Evolutionary conservation across 2,113 vertebrate species (phyloP).

Genomic region (Hylia prasina): DNA sequence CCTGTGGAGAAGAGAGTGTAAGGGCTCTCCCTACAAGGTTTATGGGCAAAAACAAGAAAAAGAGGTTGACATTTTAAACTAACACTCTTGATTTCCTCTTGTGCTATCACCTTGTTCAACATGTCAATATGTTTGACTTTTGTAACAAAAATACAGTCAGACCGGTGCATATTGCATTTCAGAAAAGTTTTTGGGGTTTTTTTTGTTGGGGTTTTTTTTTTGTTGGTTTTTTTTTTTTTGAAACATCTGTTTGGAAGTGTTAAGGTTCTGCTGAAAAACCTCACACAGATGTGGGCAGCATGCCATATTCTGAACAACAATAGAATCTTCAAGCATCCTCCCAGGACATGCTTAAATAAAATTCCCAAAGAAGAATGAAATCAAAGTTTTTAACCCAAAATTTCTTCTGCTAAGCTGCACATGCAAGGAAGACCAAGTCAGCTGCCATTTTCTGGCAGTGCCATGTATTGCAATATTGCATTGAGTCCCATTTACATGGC

Average conservation of each 20-base stretch:
- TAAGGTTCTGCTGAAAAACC: conserved; percentile 71
- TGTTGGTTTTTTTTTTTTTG: background rate
- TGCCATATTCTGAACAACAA: conserved; percentile 67
- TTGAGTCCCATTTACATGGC: background rate
- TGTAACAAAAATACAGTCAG: conserved; percentile 44
- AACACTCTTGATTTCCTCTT: background rate
- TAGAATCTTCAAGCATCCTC: conserved; percentile 54
- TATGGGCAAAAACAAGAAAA: background rate
- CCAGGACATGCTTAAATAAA: conserved; percentile 28
- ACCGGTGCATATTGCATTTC: conserved; percentile 38
- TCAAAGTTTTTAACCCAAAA: background rate
- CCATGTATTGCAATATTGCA: background rate
- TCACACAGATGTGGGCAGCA: conserved; percentile 64
- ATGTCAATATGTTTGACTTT: conserved; percentile 33
- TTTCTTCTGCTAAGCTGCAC: background rate
- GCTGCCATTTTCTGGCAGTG: background rate
- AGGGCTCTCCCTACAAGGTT: background rate
- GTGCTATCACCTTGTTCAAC: background rate
- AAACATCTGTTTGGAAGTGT: conserved; percentile 71
- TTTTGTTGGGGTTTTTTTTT: too few relatives aligned
- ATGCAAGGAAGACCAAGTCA: background rate
- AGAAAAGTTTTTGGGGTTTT: background rate
- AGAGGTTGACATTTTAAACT: background rate
- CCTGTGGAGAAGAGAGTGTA: background rate
- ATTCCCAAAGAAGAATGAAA: conserved; percentile 32